A percentile compares a stretch with the other conserved stretches of the same genome.
These are phyloP conservation scores for Phocides pigmalion DNA, from an alignment of 1,140 invertebrate species.

Conservation along the genomic window DNA sequence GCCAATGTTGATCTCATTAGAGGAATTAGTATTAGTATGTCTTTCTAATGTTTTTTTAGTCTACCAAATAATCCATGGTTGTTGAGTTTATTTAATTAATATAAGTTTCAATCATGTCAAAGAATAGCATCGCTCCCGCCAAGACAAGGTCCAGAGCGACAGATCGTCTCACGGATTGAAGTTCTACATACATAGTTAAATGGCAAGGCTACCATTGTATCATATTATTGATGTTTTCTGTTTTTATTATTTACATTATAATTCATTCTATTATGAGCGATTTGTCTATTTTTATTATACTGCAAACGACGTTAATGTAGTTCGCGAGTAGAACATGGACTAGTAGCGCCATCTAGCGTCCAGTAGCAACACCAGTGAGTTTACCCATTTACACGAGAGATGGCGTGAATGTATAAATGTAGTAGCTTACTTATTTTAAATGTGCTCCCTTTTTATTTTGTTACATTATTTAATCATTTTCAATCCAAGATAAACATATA, in stretches of 20 bases:
- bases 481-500: too few relatives aligned
- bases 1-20: constrained; percentile 7
- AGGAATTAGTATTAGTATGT: neutral
- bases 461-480: too few relatives aligned
- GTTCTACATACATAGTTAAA: constrained; percentile 66
- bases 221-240: neutral
- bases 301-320: too few relatives aligned
- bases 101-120: too few relatives aligned
- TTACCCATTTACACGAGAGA: constrained; percentile 16
- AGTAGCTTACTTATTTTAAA: too few relatives aligned
- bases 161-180: constrained; percentile 69
- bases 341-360: constrained; percentile 55
- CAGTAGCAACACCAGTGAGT: constrained; percentile 42
- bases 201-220: constrained; percentile 63
- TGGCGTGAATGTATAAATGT: constrained; percentile 57
- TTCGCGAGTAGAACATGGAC: constrained; percentile 1
- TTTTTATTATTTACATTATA: neutral
- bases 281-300: too few relatives aligned
- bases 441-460: too few relatives aligned
- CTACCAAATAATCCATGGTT: too few relatives aligned
- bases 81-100: too few relatives aligned
- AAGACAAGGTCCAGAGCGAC: constrained; percentile 53
- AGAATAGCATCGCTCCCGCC: constrained; percentile 43
- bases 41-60: neutral
- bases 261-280: too few relatives aligned